Base-by-base conservation (phyloP, 2,888 invertebrate genomes). In the Tenthredo livida region DNA sequence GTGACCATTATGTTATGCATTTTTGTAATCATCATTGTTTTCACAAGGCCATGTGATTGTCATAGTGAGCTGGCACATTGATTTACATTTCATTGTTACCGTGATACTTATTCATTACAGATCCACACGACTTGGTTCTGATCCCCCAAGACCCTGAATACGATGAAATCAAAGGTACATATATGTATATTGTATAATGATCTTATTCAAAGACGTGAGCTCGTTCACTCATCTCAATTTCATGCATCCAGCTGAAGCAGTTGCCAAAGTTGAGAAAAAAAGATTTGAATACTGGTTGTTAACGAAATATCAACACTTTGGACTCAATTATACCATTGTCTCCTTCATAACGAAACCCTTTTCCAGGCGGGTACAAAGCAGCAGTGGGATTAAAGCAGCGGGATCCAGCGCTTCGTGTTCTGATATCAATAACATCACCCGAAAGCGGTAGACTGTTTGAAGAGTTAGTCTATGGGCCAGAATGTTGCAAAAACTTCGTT, bases 281-380 rank as follows among this genome's bases (percentile, higher is more conserved):
- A 72, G 67, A 73, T 47, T 61, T 40, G 2, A 83, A 78, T 43
- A 9, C 4, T 40, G 6, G 7, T 6, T 43, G 10, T n/a, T 73
- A 3, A 21, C 50, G 33, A 40, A 29, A 47, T 29, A 50, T 50
- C 5, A 77, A 29, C 33, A n/a, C 17, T 25, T 25, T 29, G 25
- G 33, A 77, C 75, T 3, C 7, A 9, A 77, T 21, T 72, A 37
- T 40, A 37, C 43, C 12, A 9, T 72, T 21, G n/a, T 37, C 25
- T 61, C 73, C 77, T 58, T 3, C 4, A 75, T 29, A 37, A 29
- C 15, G 40, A 61, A 75, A 29, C 47, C 84, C 50, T 72, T 84
- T 89, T 89, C 33, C 91, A 97, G 97, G 96, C 88, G 97, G 97
- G 86, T 97, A 97, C 90, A 95, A 96, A 78, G 95, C 97, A 25